Evolutionary conservation across 1,140 invertebrate genomes (phyloP), one percentile per base, ranked within the genome.

Genomic region (Eupristina koningsbergeri): DNA sequence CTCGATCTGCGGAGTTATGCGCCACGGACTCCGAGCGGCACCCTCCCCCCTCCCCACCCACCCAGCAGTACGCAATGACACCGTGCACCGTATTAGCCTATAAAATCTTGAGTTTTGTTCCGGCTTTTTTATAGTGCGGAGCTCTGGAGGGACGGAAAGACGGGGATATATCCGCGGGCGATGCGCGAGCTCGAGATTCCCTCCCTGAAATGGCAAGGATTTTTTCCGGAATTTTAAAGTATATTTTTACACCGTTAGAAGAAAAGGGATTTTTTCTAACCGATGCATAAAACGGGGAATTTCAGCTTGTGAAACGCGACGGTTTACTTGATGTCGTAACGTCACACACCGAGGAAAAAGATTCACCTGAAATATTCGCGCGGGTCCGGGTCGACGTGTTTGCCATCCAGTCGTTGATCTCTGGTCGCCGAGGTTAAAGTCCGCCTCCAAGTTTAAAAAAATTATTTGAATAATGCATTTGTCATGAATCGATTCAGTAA

Each of bases 101-200:
- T 90, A 90, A 90, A 90, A 89, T 89, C 88, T 90, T 86, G 87
- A 89, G 87, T 89, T 89, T 89, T 88, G 86, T 87, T 86, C 84
- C 67, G 86, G 50, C 82, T 76, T 87, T 88, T 84, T 84, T 84
- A 84, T 80, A 69, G 81, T 64, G 31, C 13, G 45, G 73, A 71
- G 69, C 79, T 53, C 47, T 31, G 34, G 61, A 47, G 31, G 41
- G 50, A 71, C 63, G 22, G n/a, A 36, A 50, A 22, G 58, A 47
- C 41, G 63, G n/a, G 63, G 58, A 79, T 50, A 63, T 63, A 74
- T 84, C 77, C 53, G 77, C 41, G 77, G 69, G 83, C 67, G 69
- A 80, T 73, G 82, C 81, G 71, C 81, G 76, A 61, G 47, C 77
- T 84, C 67, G 76, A 84, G 83, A 84, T 84, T 75, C 63, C 36